Conservation (phyloP, 2,888 invertebrate species). For the Pyrrhosoma nymphula region DNA sequence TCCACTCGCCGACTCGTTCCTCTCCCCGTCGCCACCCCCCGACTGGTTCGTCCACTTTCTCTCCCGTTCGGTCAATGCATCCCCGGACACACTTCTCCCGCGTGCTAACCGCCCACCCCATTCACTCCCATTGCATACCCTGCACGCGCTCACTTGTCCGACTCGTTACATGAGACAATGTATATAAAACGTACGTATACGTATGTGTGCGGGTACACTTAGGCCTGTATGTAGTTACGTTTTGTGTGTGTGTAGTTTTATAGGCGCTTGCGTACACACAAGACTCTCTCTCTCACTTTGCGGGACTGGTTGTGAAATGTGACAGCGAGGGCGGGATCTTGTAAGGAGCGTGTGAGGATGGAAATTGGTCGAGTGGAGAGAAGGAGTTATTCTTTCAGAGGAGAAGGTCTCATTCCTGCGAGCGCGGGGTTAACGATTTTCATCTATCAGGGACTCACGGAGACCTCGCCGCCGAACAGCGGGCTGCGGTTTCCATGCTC, state of each 20-base stretch:
- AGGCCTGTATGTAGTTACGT: background rate
- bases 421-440: background rate
- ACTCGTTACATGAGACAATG: conserved; percentile 59
- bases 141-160: conserved; percentile 66
- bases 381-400: background rate
- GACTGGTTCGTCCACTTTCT: conserved; percentile 49
- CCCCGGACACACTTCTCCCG: conserved; percentile 59
- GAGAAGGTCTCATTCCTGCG: background rate
- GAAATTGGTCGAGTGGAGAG: background rate
- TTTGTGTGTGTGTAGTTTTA: background rate
- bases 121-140: conserved; percentile 53
- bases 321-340: conserved; percentile 44
- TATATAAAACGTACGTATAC: background rate
- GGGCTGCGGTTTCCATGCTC: background rate
- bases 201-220: background rate
- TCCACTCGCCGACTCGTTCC: background rate
- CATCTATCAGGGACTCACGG: background rate
- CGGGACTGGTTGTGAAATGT: conserved; percentile 13
- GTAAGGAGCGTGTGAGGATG: conserved; percentile 5
- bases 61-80: background rate
- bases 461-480: conserved; percentile 35
- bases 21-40: background rate
- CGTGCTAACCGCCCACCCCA: conserved; percentile 57
- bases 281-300: background rate
- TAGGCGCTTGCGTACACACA: background rate